Percentiles rank a stretch among this genome's conserved stretches.
Evolutionary conservation across 2,113 vertebrate species (phyloP).

Genomic region (Thalassoma bifasciatum): DNA sequence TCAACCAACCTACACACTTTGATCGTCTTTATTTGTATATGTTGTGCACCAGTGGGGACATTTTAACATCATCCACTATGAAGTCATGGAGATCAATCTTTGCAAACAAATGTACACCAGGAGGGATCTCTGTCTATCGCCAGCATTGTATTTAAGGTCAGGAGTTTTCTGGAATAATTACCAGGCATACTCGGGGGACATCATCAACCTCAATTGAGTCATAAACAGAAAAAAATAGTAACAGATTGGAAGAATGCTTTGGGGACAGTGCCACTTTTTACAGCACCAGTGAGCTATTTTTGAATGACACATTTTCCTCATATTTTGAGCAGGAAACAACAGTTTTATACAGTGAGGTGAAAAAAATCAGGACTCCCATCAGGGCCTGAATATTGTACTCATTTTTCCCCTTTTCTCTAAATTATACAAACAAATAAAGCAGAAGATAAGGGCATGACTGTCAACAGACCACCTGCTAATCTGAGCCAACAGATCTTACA

Average conservation of each 20-base stretch:
- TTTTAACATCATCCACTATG: too few relatives aligned
- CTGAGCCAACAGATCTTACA: conserved; percentile 5
- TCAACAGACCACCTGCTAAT: conserved; percentile 21
- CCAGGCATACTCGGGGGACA: neutral
- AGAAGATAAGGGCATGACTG: conserved; percentile 15
- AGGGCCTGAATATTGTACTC: neutral
- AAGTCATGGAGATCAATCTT: too few relatives aligned
- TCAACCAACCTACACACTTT: too few relatives aligned
- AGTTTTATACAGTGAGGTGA: conserved; percentile 2
- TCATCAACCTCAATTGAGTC: neutral
- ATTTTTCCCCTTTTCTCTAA: neutral
- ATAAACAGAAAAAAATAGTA: neutral
- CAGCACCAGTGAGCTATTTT: conserved; percentile 5
- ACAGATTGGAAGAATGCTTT: conserved; percentile 1
- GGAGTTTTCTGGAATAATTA: neutral
- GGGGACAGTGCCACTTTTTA: neutral
- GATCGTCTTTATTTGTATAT: too few relatives aligned
- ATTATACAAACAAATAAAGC: neutral
- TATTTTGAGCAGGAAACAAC: conserved; percentile 8
- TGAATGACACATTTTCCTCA: neutral
- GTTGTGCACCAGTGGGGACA: too few relatives aligned
- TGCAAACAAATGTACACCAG: neutral
- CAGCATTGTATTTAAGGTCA: neutral
- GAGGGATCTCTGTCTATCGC: neutral
- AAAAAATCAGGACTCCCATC: neutral